A percentile compares a stretch with the other conserved stretches of the same genome.
Conservation (phyloP, 2,797 vertebrate genomes). For the Trachops cirrhosus region DNA sequence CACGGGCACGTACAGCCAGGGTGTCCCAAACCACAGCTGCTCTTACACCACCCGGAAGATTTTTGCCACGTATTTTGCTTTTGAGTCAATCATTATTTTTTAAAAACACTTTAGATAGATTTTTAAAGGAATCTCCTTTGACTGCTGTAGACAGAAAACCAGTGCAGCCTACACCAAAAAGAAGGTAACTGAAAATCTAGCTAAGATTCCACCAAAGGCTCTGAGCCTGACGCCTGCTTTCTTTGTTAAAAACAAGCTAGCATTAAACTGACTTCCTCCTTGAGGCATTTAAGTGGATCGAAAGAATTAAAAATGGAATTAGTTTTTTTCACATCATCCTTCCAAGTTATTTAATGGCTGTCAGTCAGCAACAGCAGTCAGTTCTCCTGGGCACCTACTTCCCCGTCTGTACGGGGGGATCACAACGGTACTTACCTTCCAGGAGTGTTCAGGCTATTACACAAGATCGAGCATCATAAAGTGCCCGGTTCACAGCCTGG, state of each 20-base stretch:
- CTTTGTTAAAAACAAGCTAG: neutral
- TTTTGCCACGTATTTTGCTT: neutral
- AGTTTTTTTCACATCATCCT: neutral
- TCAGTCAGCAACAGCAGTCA: neutral
- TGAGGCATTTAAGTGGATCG: neutral
- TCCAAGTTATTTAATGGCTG: neutral
- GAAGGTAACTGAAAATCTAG: neutral
- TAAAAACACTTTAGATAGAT: neutral
- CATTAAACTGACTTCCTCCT: neutral
- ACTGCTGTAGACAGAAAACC: neutral
- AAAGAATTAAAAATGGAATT: neutral
- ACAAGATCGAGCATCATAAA: neutral
- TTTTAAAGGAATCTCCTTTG: neutral
- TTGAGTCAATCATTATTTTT: neutral
- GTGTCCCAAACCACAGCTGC: neutral
- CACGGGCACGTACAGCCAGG: neutral
- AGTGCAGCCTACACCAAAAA: neutral
- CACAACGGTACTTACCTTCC: neutral
- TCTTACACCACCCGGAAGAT: neutral
- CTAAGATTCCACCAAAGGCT: neutral
- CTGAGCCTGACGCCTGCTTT: neutral
- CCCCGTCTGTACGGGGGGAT: neutral
- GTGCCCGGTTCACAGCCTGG: neutral
- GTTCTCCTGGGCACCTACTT: neutral
- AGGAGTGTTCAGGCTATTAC: rapidly evolving